phyloP scores from a whole-genome alignment of 2,797 vertebrate genomes.

The Mionectes olivaceus region DNA sequence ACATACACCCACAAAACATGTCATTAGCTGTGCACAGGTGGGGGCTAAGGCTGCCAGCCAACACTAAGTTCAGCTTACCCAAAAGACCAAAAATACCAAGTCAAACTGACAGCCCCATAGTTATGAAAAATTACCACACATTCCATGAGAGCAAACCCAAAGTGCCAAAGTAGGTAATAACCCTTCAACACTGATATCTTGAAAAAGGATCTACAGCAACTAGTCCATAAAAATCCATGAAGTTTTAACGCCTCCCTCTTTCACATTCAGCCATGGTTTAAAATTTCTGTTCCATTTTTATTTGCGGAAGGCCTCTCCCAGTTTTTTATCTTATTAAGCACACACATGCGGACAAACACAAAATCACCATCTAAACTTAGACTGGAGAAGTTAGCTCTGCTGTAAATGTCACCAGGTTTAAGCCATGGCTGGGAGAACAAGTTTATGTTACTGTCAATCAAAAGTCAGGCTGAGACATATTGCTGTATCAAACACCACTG shows the following conservation, averaged over 20 bases:
- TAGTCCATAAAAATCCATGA: background rate
- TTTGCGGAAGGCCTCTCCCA: background rate
- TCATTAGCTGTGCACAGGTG: conserved; percentile 3
- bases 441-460: conserved; percentile 70
- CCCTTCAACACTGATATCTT: background rate
- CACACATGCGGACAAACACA: background rate
- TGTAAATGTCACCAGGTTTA: conserved; percentile 70
- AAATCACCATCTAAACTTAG: conserved; percentile 66
- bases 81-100: background rate
- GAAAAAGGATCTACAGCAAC: background rate
- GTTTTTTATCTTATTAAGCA: background rate
- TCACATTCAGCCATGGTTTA: background rate
- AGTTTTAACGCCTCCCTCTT: background rate
- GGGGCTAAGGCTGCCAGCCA: background rate
- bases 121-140: background rate
- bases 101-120: background rate
- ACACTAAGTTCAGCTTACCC: background rate
- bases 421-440: background rate
- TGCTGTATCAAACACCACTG: conserved; percentile 42
- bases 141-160: background rate
- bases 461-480: conserved; percentile 25
- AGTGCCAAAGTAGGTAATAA: background rate
- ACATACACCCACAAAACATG: background rate
- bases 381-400: background rate
- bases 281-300: background rate